Conservation (phyloP, 1,140 invertebrate species). For the Cydia fagiglandana region DNA sequence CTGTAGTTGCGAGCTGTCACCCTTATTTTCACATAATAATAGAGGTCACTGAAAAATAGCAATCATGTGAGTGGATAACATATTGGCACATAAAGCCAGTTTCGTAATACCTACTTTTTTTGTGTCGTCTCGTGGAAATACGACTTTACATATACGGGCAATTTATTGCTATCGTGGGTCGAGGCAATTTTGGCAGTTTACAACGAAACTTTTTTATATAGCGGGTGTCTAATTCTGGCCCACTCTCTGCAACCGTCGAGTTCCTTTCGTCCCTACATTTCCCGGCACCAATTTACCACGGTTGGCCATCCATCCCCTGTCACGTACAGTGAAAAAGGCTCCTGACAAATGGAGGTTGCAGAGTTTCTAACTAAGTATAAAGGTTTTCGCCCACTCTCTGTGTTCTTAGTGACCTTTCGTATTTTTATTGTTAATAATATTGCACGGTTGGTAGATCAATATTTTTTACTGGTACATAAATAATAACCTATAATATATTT, state of each 20-base stretch:
- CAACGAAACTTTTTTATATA: background rate
- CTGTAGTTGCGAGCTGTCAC: too few relatives aligned
- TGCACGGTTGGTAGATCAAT: background rate
- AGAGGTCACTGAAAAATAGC: too few relatives aligned
- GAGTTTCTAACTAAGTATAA: background rate
- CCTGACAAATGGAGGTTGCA: background rate
- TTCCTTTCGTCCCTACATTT: background rate
- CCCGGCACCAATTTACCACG: background rate
- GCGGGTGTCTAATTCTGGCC: background rate
- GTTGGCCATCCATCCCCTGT: conserved; percentile 10
- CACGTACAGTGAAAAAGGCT: background rate
- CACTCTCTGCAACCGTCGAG: background rate
- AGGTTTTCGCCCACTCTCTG: conserved; percentile 9
- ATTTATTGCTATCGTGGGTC: background rate
- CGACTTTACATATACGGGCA: background rate
- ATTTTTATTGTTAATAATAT: background rate
- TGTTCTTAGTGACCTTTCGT: background rate
- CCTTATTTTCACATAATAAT: too few relatives aligned
- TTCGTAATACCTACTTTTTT: background rate
- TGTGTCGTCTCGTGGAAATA: background rate
- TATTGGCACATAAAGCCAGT: too few relatives aligned
- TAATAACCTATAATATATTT: too few relatives aligned
- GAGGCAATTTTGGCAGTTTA: background rate
- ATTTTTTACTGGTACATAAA: too few relatives aligned
- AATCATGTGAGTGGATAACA: too few relatives aligned